phyloP scores from a whole-genome alignment of 1,140 invertebrate species.

The Pristionchus pacificus region DNA sequence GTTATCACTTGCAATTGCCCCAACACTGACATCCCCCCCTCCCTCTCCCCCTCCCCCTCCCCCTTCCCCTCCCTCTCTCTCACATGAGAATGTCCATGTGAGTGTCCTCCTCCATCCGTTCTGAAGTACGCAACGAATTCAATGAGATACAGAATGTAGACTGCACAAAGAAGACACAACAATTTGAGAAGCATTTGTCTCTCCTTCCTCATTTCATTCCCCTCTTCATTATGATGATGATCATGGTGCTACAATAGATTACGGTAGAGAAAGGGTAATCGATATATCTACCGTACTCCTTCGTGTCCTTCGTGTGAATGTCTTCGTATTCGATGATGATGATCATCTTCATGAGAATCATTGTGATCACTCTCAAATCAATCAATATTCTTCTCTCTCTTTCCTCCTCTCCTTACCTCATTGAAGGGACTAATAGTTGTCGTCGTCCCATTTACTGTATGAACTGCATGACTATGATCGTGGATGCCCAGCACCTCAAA shows the following conservation, averaged over 20 bases:
- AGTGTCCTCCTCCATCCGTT: conserved; percentile 7
- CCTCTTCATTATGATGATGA: conserved; percentile 10
- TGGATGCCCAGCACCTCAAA: conserved; percentile 21
- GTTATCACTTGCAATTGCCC: not conserved
- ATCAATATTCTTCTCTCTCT: not conserved
- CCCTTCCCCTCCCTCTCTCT: not conserved
- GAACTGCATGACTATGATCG: not conserved
- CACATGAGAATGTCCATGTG: not conserved
- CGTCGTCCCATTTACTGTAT: no score
- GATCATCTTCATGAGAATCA: conserved; percentile 1
- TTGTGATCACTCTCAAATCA: not conserved
- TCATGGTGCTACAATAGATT: not conserved
- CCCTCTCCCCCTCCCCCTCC: not conserved
- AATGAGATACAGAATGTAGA: conserved; percentile 22
- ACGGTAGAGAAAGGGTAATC: no score
- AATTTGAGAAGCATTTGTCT: conserved; percentile 18
- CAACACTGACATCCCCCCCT: not conserved
- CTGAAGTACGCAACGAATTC: conserved; percentile 28
- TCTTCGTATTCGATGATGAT: no score
- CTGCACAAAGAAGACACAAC: conserved; percentile 7
- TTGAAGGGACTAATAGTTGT: no score
- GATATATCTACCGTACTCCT: no score
- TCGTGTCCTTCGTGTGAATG: not conserved
- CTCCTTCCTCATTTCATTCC: conserved; percentile 6
- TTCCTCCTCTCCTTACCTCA: not conserved